Conservation (phyloP, 2,888 invertebrate genomes). For the Lacanobia oleracea region DNA sequence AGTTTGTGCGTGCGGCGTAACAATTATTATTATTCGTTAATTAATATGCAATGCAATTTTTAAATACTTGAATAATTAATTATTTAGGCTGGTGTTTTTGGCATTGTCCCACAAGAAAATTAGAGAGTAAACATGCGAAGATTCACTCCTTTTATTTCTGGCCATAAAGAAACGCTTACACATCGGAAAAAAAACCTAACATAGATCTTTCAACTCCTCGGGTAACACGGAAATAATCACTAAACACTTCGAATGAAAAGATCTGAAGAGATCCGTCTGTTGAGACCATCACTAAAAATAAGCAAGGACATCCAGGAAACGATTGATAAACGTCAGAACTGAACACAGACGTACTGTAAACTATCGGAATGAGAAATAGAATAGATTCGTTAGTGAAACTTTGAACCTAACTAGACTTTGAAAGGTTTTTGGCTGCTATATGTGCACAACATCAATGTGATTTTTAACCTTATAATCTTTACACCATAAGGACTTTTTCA, state of each 20-base stretch:
- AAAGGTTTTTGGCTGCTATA: background rate
- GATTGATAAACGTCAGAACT: slow-evolving; percentile 22
- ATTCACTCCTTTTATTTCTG: background rate
- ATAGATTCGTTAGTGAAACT: too few species aligned
- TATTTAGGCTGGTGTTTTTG: background rate
- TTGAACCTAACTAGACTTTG: background rate
- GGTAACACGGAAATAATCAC: slow-evolving; percentile 28
- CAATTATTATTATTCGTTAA: background rate
- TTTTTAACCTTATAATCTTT: too few species aligned
- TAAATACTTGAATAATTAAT: slow-evolving; percentile 1
- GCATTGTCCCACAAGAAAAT: background rate
- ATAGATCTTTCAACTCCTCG: slow-evolving; percentile 7
- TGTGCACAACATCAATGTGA: too few species aligned
- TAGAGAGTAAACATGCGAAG: background rate
- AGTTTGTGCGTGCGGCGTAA: slow-evolving; percentile 12
- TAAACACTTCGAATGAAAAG: slow-evolving; percentile 32
- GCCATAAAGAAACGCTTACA: background rate
- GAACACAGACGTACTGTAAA: background rate
- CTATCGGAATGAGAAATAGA: background rate
- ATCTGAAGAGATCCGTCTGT: slow-evolving; percentile 35
- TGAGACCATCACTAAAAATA: slow-evolving; percentile 53
- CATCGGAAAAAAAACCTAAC: background rate
- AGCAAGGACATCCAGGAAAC: slow-evolving; percentile 47
- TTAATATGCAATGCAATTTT: background rate
- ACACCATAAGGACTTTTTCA: too few species aligned